Evolutionary conservation across 2,797 vertebrate species (phyloP).

Genomic region (Menidia menidia): DNA sequence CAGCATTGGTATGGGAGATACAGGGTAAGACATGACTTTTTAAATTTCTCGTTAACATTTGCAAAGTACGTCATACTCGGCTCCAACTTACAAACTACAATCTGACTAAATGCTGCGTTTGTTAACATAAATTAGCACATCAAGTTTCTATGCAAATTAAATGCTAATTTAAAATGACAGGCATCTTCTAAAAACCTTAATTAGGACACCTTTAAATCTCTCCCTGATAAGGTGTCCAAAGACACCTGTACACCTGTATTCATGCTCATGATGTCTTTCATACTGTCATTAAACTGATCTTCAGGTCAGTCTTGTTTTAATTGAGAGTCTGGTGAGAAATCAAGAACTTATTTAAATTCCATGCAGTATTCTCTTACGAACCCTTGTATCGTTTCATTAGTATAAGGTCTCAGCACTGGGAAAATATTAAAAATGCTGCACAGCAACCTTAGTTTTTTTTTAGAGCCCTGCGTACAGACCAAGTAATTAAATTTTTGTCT

Average conservation of each 20-base stretch:
- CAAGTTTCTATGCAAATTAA: too few relatives aligned
- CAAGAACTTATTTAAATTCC: slow-evolving; percentile 8
- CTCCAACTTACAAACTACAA: too few relatives aligned
- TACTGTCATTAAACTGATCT: neutral
- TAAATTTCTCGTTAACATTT: too few relatives aligned
- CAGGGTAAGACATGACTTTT: too few relatives aligned
- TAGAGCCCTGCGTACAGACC: slow-evolving; percentile 30
- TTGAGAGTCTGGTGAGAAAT: slow-evolving; percentile 2
- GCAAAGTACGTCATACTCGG: too few relatives aligned
- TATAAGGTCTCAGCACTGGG: neutral
- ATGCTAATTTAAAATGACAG: too few relatives aligned
- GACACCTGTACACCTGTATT: neutral
- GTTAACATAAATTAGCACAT: too few relatives aligned
- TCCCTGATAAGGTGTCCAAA: neutral
- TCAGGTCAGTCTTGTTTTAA: slow-evolving; percentile 5
- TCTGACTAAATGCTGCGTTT: too few relatives aligned
- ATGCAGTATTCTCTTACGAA: neutral
- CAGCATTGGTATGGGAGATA: too few relatives aligned
- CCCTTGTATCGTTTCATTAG: neutral
- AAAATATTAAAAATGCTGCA: slow-evolving; percentile 17
- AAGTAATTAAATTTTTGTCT: slow-evolving; percentile 29
- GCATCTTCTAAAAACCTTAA: too few relatives aligned
- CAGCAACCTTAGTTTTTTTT: slow-evolving; percentile 16
- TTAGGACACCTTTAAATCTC: too few relatives aligned
- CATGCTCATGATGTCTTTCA: neutral